Base-by-base conservation (phyloP, 1,140 invertebrate species). In the Papilio glaucus region DNA sequence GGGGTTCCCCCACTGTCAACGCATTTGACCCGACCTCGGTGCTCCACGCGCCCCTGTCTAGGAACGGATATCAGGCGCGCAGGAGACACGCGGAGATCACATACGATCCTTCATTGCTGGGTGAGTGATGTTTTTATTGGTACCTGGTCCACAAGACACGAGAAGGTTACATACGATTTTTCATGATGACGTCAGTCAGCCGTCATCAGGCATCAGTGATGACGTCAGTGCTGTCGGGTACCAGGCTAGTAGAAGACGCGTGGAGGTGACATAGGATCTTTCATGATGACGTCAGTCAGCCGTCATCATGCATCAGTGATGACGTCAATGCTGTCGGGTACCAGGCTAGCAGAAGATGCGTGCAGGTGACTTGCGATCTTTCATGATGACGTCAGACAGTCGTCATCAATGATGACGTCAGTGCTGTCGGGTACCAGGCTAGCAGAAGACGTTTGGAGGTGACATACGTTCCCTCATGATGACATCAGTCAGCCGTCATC, bases 11-110 rank as follows among this genome's bases (percentile, higher is more conserved):
- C 49, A 88, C 93, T 26, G 80, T 85, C 0, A 88, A 93, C 21
- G 89, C 94, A 12, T 78, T 74, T 0, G 90, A 94, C 78, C 89
- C 89, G 13, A 86, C 90, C 4, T 95, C 94, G 0, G 91, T 94
- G 45, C 77, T 94, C 6, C 93, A 94, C 79, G 94, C 90, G 7
- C 94, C 94, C 1, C 71, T 93, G 38, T 90, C 93, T 33, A 81
- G 94, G 42, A 86, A 94, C 76, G 94, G 94, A 0, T 78, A 79
- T 61, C 80, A 82, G 71, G 78, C 80, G 38, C 75, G 74, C 9
- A 73, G 77, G 10, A 42, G 77, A 10, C 78, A 82, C 29, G 78
- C 73, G 8, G 75, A 80, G 63, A 82, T 84, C 33, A 61, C 60
- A 12, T 82, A 84, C 26, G 82, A 84, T 70, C 77, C 78, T 7